Conservation (phyloP, 2,888 invertebrate species). For the Calameuta idolon region DNA sequence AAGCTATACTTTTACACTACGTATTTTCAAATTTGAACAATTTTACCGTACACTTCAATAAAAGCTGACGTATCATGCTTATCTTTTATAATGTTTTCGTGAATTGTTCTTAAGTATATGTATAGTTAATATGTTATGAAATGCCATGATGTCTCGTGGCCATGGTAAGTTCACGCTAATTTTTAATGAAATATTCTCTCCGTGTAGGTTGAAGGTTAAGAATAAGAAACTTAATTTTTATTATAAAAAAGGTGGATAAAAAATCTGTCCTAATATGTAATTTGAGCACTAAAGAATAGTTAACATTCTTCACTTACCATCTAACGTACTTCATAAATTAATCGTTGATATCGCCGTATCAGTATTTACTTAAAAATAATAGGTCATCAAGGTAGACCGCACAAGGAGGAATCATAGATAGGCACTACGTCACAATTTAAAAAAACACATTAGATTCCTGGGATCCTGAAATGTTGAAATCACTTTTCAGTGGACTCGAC, state of each 20-base stretch:
- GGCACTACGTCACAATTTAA: slow-evolving; percentile 11
- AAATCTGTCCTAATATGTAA: background rate
- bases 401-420: background rate
- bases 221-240: background rate
- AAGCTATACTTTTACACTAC: no score
- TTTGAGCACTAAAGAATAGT: background rate
- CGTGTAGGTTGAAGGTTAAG: background rate
- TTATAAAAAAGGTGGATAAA: background rate
- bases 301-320: background rate
- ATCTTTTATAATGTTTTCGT: no score
- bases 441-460: slow-evolving; percentile 26
- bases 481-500: slow-evolving; percentile 31
- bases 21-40: no score
- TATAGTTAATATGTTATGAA: no score
- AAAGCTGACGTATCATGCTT: no score
- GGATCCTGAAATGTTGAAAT: slow-evolving; percentile 54
- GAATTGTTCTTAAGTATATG: no score
- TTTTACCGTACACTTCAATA: no score
- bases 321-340: background rate
- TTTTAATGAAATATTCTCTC: no score
- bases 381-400: background rate
- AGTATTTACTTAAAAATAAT: background rate
- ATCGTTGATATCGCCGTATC: background rate
- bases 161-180: no score
- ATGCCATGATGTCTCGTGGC: no score